Evolutionary conservation across 2,797 vertebrate species (phyloP).

Genomic region (Diceros bicornis): DNA sequence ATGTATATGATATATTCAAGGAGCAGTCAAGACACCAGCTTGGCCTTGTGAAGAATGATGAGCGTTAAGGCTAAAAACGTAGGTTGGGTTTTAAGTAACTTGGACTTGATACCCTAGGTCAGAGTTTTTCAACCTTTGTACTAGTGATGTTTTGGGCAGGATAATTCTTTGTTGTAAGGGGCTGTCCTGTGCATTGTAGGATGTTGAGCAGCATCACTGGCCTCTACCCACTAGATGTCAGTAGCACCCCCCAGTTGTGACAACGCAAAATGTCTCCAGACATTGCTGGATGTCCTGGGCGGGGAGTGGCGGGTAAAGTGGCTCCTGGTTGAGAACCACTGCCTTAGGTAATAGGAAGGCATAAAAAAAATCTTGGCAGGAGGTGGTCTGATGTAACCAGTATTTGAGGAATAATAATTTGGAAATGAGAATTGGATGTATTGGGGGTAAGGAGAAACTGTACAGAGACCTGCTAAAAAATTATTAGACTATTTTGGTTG

Average conservation of each 20-base stretch:
- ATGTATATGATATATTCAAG: background rate
- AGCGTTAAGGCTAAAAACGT: background rate
- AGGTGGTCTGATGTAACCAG: background rate
- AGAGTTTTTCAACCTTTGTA: background rate
- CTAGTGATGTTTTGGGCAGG: background rate
- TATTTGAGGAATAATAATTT: background rate
- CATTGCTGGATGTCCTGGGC: background rate
- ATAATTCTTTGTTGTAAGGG: background rate
- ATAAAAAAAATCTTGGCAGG: slow-evolving; percentile 11
- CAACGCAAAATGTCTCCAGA: background rate
- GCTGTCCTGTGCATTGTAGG: background rate
- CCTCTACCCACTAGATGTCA: background rate
- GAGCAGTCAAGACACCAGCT: background rate
- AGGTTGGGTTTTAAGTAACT: background rate
- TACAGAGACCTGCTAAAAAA: background rate
- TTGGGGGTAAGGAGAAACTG: background rate
- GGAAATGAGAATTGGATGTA: background rate
- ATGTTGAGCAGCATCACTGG: background rate
- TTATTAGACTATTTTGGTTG: background rate
- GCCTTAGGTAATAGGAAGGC: background rate
- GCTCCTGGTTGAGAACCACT: background rate
- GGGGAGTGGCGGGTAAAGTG: background rate
- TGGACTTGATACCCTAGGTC: background rate
- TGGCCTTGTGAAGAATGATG: background rate
- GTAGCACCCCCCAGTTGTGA: background rate